Evolutionary conservation across 1,140 invertebrate genomes (phyloP).

Genomic region (Lepidurus apus): DNA sequence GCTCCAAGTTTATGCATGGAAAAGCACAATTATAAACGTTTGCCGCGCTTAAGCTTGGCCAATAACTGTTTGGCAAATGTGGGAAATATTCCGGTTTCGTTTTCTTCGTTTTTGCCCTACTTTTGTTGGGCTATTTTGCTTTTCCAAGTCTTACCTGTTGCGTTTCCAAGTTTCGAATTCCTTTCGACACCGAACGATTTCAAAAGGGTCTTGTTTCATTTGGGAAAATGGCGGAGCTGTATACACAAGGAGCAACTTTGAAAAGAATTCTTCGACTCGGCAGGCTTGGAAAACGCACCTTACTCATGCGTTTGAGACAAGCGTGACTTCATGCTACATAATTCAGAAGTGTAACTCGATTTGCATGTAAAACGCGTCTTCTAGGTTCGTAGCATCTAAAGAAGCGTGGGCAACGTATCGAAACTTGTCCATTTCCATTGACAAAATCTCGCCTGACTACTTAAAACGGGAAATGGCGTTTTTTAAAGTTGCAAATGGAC

Average conservation of each 20-base stretch:
- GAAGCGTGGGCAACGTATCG: not conserved
- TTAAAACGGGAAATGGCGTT: not conserved
- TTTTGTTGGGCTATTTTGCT: not conserved
- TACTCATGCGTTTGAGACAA: not conserved
- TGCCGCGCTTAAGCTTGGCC: not conserved
- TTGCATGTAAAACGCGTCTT: not conserved
- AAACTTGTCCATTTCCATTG: not conserved
- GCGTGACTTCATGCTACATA: not conserved
- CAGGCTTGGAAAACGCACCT: not conserved
- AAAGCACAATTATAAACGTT: conserved; percentile 2
- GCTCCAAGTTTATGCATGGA: not conserved
- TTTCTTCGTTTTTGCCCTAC: not conserved
- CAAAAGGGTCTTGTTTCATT: conserved; percentile 16
- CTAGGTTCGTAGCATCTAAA: too few relatives aligned
- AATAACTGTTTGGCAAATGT: not conserved
- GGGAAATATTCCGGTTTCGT: not conserved
- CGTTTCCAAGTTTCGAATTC: not conserved
- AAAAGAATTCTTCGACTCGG: not conserved
- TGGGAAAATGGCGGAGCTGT: conserved; percentile 2
- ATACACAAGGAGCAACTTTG: not conserved
- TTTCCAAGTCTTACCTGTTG: not conserved
- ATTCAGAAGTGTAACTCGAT: conserved; percentile 9
- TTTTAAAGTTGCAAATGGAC: not conserved
- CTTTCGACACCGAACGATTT: not conserved
- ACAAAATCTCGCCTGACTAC: not conserved